These are phyloP conservation scores for Tiphia femorata DNA, from an alignment of 2,888 invertebrate genomes.

Conservation along the genomic window DNA sequence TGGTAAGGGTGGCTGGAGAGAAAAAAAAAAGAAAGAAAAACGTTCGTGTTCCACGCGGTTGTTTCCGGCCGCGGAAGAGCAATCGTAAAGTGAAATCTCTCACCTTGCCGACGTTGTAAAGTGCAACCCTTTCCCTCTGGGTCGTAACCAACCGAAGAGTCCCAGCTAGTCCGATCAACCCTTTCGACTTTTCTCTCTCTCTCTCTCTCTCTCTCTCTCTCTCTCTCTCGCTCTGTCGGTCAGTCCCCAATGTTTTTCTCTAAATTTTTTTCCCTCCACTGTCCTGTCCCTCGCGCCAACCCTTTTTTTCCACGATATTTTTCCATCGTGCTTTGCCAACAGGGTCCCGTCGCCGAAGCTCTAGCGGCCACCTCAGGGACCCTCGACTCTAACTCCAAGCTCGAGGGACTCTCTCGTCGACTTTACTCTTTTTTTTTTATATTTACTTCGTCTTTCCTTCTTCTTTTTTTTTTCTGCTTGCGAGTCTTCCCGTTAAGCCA, in stretches of 20 bases:
- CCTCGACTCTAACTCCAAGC: too few relatives aligned
- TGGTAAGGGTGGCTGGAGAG: neutral
- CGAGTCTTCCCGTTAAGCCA: too few relatives aligned
- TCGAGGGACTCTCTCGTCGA: neutral
- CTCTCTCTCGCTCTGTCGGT: neutral
- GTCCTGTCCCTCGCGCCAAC: neutral
- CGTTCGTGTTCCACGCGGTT: too few relatives aligned
- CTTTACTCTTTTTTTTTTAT: neutral
- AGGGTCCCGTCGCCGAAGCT: neutral
- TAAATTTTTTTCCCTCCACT: too few relatives aligned
- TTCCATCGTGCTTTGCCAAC: neutral
- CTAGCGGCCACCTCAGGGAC: too few relatives aligned
- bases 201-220: neutral
- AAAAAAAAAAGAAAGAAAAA: constrained; percentile 8
- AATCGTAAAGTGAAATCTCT: constrained; percentile 50
- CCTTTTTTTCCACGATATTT: neutral
- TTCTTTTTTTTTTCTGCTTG: neutral
- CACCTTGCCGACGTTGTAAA: too few relatives aligned
- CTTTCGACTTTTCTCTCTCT: constrained; percentile 21
- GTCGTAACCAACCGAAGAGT: too few relatives aligned
- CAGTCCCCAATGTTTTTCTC: too few relatives aligned
- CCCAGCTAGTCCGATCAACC: constrained; percentile 25
- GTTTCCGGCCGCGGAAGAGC: too few relatives aligned
- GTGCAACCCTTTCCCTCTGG: constrained; percentile 23
- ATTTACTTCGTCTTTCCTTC: neutral